Evolutionary conservation across 2,797 vertebrate species (phyloP), one percentile per base, ranked within the genome.

Genomic region (Xyrichtys novacula): DNA sequence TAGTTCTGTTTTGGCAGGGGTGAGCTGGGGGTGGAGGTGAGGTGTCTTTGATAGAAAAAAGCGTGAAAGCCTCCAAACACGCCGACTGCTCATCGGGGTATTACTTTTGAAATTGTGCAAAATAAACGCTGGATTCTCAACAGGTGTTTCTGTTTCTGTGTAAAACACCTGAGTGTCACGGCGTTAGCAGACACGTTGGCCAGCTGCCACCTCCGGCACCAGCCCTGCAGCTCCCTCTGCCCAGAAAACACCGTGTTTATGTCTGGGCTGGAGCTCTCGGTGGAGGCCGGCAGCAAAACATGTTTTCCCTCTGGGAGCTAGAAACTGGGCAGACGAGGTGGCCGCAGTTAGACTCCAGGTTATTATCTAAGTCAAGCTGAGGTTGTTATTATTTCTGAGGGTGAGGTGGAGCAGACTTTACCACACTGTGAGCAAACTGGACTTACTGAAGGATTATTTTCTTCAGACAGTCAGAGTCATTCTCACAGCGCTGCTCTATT

Each of bases 21-120:
- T 67, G 36, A 55, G 57, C 61, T 42, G 84, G 65, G 74, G 82
- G 85, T 63, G 87, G 83, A 84, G 78, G 77, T 82, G 76, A 78
- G 54, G 62, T 74, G 43, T 50, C 65, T 81, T 83, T 82, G 70
- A 86, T 81, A 19, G 71, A 59, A 34, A 64, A 65, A 65, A 19
- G 53, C 42, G 58, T 56, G 31, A 78, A 58, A 62, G 42, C 55
- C 22, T 38, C 14, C 11, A n/a, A n/a, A 29, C 48, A 62, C 46
- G 40, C 59, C 46, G n/a, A 19, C 28, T 11, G 31, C 23, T 63
- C 16, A 11, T 17, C 73, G 36, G 31, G 34, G 32, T 34, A 60
- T 74, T 11, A 15, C 6, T 50, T 17, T 16, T 39, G 17, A 6
- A n/a, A 31, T 54, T 43, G 1, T n/a, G 20, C 23, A 12, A 52